These are phyloP conservation scores for Deilephila porcellus DNA, from an alignment of 2,888 invertebrate genomes.

Conservation along the genomic window DNA sequence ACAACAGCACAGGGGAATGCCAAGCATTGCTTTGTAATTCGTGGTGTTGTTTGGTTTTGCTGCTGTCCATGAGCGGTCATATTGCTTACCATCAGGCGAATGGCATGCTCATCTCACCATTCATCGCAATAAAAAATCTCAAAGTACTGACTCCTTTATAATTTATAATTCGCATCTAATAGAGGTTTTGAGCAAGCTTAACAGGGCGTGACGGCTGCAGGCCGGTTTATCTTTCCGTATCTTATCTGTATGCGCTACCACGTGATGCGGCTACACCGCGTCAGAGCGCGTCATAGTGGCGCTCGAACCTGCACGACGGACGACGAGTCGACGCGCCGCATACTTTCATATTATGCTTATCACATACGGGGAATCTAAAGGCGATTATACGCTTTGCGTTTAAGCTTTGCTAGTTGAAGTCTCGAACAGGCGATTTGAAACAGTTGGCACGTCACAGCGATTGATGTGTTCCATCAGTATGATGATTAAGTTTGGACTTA, in stretches of 20 bases:
- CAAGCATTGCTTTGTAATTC: no score
- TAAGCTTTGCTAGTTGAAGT: background rate
- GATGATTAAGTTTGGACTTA: no score
- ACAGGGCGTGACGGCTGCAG: background rate
- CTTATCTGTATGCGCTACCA: conserved; percentile 27
- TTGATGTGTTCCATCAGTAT: no score
- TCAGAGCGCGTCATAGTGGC: conserved; percentile 24
- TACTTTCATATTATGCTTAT: conserved; percentile 28
- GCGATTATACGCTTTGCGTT: conserved; percentile 4
- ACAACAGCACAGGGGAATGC: no score
- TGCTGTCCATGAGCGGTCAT: no score
- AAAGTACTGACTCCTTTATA: background rate
- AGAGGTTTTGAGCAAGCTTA: background rate
- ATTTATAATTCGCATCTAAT: conserved; percentile 11
- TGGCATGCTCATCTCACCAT: no score
- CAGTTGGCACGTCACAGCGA: no score
- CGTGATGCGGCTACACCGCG: conserved; percentile 13
- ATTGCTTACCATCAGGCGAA: no score
- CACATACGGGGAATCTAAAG: conserved; percentile 28
- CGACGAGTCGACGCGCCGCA: conserved; percentile 17
- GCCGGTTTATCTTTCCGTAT: conserved; percentile 20
- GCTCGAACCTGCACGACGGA: conserved; percentile 24
- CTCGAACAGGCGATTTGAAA: no score
- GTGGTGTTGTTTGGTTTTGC: no score
- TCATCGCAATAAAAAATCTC: background rate